A percentile compares a stretch with the other conserved stretches of the same genome.
phyloP scores from a whole-genome alignment of 2,797 vertebrate genomes.

The Lindbergichthys nudifrons region DNA sequence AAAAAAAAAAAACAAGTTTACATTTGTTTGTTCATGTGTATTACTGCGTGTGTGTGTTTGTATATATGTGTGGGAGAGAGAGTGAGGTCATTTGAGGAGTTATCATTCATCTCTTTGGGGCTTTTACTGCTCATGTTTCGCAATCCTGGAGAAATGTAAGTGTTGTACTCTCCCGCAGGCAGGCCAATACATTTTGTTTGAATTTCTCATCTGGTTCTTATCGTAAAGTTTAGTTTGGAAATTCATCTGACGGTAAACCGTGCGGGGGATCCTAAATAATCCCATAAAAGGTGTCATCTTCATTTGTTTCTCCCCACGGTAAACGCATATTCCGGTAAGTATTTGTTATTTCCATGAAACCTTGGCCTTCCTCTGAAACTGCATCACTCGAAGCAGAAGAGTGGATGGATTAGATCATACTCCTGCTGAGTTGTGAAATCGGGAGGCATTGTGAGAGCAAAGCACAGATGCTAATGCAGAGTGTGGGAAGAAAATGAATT shows the following conservation, averaged over 20 bases:
- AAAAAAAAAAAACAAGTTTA: not conserved
- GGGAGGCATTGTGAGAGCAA: slow-evolving; percentile 4
- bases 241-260: not conserved
- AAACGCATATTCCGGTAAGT: slow-evolving; percentile 10
- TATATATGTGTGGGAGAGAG: slow-evolving; percentile 2
- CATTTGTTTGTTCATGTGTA: not conserved
- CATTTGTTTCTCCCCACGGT: not conserved
- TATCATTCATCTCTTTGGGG: not conserved
- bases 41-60: not conserved
- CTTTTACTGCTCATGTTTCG: slow-evolving; percentile 28
- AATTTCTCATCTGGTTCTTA: slow-evolving; percentile 48
- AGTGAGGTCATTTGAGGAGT: not conserved
- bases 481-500: not conserved
- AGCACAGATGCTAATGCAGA: not conserved
- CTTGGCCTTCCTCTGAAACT: not conserved
- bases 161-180: slow-evolving; percentile 22
- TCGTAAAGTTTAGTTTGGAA: slow-evolving; percentile 5
- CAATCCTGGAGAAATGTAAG: slow-evolving; percentile 28
- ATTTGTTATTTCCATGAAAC: not conserved
- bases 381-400: not conserved
- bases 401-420: accelerated
- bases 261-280: not conserved
- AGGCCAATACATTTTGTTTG: not conserved
- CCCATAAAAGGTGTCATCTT: not conserved
- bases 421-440: slow-evolving; percentile 34